Evolutionary conservation across 1,140 invertebrate species (phyloP).

Genomic region (Stenopsyche tienmushanensis): DNA sequence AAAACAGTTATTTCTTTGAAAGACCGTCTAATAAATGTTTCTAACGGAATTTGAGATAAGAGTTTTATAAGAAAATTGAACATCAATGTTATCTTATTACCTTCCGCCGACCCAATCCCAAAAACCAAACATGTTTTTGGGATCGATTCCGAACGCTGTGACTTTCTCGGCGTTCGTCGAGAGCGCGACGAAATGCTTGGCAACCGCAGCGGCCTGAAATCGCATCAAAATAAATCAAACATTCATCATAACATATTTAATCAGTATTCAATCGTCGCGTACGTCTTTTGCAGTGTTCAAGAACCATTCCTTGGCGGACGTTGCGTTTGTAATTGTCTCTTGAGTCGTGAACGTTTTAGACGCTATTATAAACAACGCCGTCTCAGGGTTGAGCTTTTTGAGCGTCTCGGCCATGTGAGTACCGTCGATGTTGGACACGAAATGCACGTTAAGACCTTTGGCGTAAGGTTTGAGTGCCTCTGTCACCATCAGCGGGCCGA

Average conservation of each 20-base stretch:
- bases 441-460: slow-evolving; percentile 88
- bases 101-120: slow-evolving; percentile 99
- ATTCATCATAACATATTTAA: background rate
- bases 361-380: slow-evolving; percentile 96
- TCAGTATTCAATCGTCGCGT: too few relatives aligned
- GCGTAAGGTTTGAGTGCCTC: slow-evolving; percentile 93
- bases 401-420: slow-evolving; percentile 95
- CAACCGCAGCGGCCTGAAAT: slow-evolving; percentile 74
- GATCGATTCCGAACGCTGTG: slow-evolving; percentile 94
- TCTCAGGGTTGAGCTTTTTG: slow-evolving; percentile 89
- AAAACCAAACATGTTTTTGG: slow-evolving; percentile 98
- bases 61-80: background rate
- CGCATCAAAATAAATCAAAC: slow-evolving; percentile 10
- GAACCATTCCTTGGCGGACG: slow-evolving; percentile 96
- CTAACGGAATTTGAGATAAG: background rate
- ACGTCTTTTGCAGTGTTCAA: slow-evolving; percentile 84
- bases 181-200: slow-evolving; percentile 97
- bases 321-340: slow-evolving; percentile 99
- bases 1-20: too few relatives aligned
- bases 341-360: slow-evolving; percentile 99
- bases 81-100: slow-evolving; percentile 34
- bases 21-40: background rate
- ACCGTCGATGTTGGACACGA: slow-evolving; percentile 99
- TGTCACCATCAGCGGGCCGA: slow-evolving; percentile 98
- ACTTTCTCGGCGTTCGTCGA: slow-evolving; percentile 95